phyloP scores from a whole-genome alignment of 1,140 invertebrate genomes.

The Neocloeon triangulifer region DNA sequence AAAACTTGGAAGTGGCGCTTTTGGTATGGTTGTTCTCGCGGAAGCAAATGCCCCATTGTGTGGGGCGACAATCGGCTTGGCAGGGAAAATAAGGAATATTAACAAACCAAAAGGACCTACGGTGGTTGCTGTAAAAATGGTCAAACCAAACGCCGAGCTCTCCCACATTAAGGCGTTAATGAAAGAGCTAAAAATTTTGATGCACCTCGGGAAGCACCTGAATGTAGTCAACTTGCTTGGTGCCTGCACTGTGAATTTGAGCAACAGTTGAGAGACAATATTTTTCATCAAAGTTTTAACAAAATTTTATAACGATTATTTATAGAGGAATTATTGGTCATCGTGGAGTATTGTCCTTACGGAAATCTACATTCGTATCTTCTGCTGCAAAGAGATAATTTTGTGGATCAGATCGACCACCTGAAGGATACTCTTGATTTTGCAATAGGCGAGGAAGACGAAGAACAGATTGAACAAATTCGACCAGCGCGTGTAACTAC shows the following conservation, averaged over 20 bases:
- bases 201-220: slow-evolving; percentile 25
- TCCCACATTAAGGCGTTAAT: slow-evolving; percentile 18
- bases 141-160: slow-evolving; percentile 13
- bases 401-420: slow-evolving; percentile 15
- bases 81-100: too few species aligned
- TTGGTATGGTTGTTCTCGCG: slow-evolving; percentile 28
- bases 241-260: slow-evolving; percentile 24
- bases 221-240: slow-evolving; percentile 30
- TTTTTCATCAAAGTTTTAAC: too few species aligned
- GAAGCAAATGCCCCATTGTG: too few species aligned
- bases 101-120: slow-evolving; percentile 12
- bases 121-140: slow-evolving; percentile 17
- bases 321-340: slow-evolving; percentile 14
- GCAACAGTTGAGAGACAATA: slow-evolving; percentile 13
- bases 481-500: background rate
- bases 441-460: background rate
- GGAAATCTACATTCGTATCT: slow-evolving; percentile 23
- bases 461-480: background rate
- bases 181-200: slow-evolving; percentile 29
- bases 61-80: too few species aligned
- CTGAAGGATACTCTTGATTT: slow-evolving; percentile 8
- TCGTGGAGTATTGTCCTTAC: slow-evolving; percentile 24
- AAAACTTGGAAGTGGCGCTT: slow-evolving; percentile 25
- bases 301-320: background rate
- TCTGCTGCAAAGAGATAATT: slow-evolving; percentile 13